These are phyloP conservation scores for Cheilosia pagana DNA, from an alignment of 2,888 invertebrate species.

Conservation along the genomic window DNA sequence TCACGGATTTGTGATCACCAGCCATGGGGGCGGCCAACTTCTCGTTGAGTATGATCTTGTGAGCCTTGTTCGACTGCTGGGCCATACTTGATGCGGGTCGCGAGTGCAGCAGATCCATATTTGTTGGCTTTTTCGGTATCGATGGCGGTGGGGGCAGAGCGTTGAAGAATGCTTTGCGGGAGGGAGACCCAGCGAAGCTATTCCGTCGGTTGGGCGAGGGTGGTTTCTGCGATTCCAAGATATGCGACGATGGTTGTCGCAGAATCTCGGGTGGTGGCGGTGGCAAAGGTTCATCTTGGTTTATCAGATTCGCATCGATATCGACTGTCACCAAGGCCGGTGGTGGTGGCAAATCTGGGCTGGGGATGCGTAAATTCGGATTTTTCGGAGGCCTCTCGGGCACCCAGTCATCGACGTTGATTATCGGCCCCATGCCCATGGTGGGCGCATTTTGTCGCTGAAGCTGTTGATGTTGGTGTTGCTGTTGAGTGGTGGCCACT, in stretches of 20 bases:
- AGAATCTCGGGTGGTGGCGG: conserved; percentile 83
- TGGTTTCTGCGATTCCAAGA: conserved; percentile 77
- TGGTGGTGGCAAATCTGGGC: conserved; percentile 83
- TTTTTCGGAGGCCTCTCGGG: conserved; percentile 92
- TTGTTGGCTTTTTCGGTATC: conserved; percentile 82
- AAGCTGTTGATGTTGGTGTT: conserved; percentile 81
- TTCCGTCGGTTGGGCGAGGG: conserved; percentile 82
- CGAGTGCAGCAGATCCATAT: conserved; percentile 79
- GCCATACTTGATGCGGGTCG: conserved; percentile 78
- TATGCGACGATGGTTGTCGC: conserved; percentile 66
- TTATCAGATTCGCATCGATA: conserved; percentile 79
- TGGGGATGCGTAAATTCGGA: conserved; percentile 85
- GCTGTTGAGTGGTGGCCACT: conserved; percentile 81
- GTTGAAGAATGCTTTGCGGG: conserved; percentile 79
- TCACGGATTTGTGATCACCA: conserved; percentile 64
- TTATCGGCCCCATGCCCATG: conserved; percentile 85
- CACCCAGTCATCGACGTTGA: conserved; percentile 88
- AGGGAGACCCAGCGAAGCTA: conserved; percentile 83
- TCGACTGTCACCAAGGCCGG: conserved; percentile 77
- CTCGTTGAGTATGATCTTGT: conserved; percentile 80
- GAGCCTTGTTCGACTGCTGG: conserved; percentile 78
- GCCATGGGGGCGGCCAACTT: conserved; percentile 54
- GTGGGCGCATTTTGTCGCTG: conserved; percentile 79
- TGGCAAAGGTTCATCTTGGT: conserved; percentile 82
- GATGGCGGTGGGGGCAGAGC: conserved; percentile 79